phyloP scores from a whole-genome alignment of 2,113 vertebrate species.

The Syngnathus typhle region DNA sequence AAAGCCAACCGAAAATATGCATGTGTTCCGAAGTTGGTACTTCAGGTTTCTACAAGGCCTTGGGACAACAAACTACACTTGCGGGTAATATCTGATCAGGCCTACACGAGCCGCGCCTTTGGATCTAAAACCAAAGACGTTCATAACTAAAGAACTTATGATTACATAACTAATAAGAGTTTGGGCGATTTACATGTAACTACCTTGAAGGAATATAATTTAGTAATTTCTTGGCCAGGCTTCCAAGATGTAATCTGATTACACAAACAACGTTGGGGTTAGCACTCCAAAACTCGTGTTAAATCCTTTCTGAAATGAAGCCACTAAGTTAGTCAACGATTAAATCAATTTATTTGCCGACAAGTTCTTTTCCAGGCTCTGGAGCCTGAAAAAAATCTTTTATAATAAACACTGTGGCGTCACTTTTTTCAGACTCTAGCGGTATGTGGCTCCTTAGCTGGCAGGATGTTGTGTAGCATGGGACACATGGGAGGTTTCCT shows the following conservation, averaged over 20 bases:
- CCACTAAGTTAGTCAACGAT: not conserved
- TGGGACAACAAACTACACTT: conserved; percentile 2
- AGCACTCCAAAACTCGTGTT: conserved; percentile 7
- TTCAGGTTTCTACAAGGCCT: not conserved
- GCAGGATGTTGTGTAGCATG: conserved; percentile 60
- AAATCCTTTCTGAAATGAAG: conserved; percentile 9
- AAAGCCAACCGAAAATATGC: not conserved
- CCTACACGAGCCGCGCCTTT: not conserved
- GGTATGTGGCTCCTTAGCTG: conserved; percentile 46
- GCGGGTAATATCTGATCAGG: not conserved
- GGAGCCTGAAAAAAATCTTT: conserved; percentile 16
- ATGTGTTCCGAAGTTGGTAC: not conserved
- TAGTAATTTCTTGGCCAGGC: not conserved
- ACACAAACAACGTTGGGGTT: not conserved
- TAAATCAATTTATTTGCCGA: conserved; percentile 1
- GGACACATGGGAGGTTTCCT: conserved; percentile 45
- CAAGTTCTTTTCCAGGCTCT: conserved; percentile 44
- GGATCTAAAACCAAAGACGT: not conserved
- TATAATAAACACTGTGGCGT: conserved; percentile 36
- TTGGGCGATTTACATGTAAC: not conserved
- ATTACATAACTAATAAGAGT: not conserved
- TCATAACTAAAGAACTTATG: not conserved
- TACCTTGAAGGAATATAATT: not conserved
- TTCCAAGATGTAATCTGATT: conserved; percentile 10
- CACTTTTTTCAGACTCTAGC: conserved; percentile 28